Percentiles rank a stretch among this genome's conserved stretches.
phyloP scores from a whole-genome alignment of 1,140 invertebrate genomes.

The Drosophila santomea region DNA sequence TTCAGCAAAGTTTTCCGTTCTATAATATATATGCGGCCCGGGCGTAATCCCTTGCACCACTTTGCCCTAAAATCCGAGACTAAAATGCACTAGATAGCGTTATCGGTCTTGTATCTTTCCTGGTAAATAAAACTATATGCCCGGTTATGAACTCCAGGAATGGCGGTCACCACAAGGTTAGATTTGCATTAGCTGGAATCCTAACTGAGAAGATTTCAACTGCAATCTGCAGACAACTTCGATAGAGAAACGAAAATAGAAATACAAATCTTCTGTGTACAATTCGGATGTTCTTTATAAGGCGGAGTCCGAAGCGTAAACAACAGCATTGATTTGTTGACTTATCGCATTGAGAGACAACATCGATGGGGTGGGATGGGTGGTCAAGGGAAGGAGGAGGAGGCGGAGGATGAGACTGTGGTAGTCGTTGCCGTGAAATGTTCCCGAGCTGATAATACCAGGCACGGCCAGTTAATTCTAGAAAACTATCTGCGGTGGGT shows the following conservation, averaged over 20 bases:
- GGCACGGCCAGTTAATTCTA: slow-evolving; percentile 48
- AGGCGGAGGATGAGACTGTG: slow-evolving; percentile 4
- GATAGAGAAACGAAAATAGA: slow-evolving; percentile 35
- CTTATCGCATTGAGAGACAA: slow-evolving; percentile 55
- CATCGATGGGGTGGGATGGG: slow-evolving; percentile 9
- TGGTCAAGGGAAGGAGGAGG: neutral
- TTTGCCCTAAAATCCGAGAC: slow-evolving; percentile 47
- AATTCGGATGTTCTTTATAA: slow-evolving; percentile 48
- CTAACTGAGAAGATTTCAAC: neutral
- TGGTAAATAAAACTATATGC: slow-evolving; percentile 27
- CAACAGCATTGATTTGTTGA: slow-evolving; percentile 56
- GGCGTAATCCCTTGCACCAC: slow-evolving; percentile 49
- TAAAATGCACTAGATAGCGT: slow-evolving; percentile 58
- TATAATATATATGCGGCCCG: slow-evolving; percentile 18
- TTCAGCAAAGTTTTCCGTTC: slow-evolving; percentile 48
- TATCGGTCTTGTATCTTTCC: slow-evolving; percentile 45
- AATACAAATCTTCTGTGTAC: slow-evolving; percentile 49
- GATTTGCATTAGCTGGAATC: slow-evolving; percentile 4
- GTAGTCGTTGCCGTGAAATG: slow-evolving; percentile 22
- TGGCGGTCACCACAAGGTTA: slow-evolving; percentile 61
- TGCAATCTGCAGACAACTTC: slow-evolving; percentile 15
- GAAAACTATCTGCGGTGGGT: slow-evolving; percentile 46
- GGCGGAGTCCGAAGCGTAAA: slow-evolving; percentile 33
- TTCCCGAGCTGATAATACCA: slow-evolving; percentile 65
- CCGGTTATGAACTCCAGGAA: slow-evolving; percentile 14